These are phyloP conservation scores for Rousettus leschenaultii DNA, from an alignment of 2,113 vertebrate species.

Conservation along the genomic window DNA sequence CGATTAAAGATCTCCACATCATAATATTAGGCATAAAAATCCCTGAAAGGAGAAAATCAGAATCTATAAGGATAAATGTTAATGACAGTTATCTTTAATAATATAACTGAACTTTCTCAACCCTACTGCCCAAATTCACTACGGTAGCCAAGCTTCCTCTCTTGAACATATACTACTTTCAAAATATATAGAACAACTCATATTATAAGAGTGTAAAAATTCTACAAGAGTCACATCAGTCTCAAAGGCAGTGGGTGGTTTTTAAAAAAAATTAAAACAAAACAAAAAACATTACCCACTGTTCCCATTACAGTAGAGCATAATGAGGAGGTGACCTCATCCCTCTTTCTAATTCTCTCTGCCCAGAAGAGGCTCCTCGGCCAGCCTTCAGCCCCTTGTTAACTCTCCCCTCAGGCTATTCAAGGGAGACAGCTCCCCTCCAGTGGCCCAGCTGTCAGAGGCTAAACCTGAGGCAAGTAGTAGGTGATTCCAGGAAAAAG, in stretches of 20 bases:
- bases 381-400: constrained; percentile 75
- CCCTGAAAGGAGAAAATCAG: constrained; percentile 25
- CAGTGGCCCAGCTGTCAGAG: constrained; percentile 18
- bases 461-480: constrained; percentile 29
- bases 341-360: constrained; percentile 52
- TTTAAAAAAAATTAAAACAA: not conserved
- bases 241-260: constrained; percentile 45
- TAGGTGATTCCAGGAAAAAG: constrained; percentile 46
- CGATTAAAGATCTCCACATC: not conserved
- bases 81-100: not conserved
- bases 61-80: constrained; percentile 25
- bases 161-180: not conserved
- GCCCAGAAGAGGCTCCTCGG: constrained; percentile 22
- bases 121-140: not conserved
- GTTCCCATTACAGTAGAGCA: constrained; percentile 35
- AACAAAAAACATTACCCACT: constrained; percentile 39
- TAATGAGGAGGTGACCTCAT: constrained; percentile 67
- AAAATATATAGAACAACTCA: constrained; percentile 2
- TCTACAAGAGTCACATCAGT: constrained; percentile 43
- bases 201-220: not conserved
- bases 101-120: not conserved
- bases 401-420: constrained; percentile 67
- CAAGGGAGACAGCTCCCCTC: not conserved
- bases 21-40: not conserved
- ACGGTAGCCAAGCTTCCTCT: not conserved